These are phyloP conservation scores for Mercenaria mercenaria DNA, from an alignment of 1,140 invertebrate genomes.

Conservation along the genomic window DNA sequence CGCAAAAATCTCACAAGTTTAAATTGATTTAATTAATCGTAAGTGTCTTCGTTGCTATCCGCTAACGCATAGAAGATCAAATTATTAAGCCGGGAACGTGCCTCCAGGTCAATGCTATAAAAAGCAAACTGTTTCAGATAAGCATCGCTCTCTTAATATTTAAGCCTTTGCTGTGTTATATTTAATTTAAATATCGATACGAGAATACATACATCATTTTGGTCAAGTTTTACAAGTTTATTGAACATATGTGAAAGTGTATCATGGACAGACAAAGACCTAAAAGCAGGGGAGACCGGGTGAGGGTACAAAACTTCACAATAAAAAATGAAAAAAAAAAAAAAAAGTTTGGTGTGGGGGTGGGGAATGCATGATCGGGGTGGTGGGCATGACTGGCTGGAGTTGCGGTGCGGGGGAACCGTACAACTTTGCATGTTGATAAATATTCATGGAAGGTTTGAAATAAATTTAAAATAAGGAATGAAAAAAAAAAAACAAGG, in stretches of 20 bases:
- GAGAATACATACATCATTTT: neutral
- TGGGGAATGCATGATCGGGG: too few relatives aligned
- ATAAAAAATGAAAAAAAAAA: too few relatives aligned
- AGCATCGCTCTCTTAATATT: neutral
- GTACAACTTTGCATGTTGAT: too few relatives aligned
- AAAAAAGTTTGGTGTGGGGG: too few relatives aligned
- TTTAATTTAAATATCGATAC: neutral
- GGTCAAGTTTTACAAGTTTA: neutral
- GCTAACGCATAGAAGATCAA: slow-evolving; percentile 4
- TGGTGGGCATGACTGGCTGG: too few relatives aligned
- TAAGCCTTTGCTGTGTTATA: neutral
- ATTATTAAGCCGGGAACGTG: neutral
- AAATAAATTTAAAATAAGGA: too few relatives aligned
- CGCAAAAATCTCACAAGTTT: neutral
- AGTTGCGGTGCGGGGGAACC: too few relatives aligned
- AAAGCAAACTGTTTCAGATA: neutral
- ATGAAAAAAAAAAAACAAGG: too few relatives aligned
- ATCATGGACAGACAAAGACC: neutral
- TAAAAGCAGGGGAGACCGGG: neutral
- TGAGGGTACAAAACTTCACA: too few relatives aligned
- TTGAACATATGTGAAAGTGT: neutral
- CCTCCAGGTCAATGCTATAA: neutral
- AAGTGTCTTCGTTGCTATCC: too few relatives aligned
- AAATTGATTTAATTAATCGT: neutral
- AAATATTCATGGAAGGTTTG: too few relatives aligned